phyloP scores from a whole-genome alignment of 2,797 vertebrate species.

The Eulemur coronatus region DNA sequence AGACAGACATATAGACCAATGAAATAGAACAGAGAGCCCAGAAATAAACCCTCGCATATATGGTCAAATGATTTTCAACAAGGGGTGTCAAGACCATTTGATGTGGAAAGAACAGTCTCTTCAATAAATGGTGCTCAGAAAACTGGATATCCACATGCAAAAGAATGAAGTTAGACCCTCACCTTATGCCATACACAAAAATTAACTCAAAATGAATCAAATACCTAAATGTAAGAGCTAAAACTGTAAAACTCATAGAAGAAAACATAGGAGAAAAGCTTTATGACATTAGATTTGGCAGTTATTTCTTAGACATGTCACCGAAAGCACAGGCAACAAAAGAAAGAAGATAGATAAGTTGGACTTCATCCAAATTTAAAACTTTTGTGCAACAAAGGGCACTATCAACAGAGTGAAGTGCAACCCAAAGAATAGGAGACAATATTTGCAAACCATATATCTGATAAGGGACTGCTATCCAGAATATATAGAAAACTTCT shows the following conservation, averaged over 20 bases:
- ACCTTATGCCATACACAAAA: not conserved
- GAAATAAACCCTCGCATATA: not conserved
- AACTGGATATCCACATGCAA: not conserved
- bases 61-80: not conserved
- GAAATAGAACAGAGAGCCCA: not conserved
- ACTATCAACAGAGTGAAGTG: not conserved
- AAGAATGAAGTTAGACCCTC: not conserved
- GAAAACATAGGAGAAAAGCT: not conserved
- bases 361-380: not conserved
- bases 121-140: not conserved
- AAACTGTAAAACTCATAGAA: not conserved
- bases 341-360: not conserved
- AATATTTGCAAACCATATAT: not conserved
- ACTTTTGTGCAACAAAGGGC: not conserved
- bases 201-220: not conserved
- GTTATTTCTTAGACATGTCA: not conserved
- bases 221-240: not conserved
- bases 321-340: not conserved
- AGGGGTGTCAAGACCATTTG: not conserved
- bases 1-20: not conserved
- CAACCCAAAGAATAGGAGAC: not conserved
- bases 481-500: not conserved
- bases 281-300: not conserved
- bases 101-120: not conserved
- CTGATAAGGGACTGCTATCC: not conserved